A percentile compares a stretch with the other conserved stretches of the same genome.
Evolutionary conservation across 2,797 vertebrate species (phyloP).

Genomic region (Lates japonicus): DNA sequence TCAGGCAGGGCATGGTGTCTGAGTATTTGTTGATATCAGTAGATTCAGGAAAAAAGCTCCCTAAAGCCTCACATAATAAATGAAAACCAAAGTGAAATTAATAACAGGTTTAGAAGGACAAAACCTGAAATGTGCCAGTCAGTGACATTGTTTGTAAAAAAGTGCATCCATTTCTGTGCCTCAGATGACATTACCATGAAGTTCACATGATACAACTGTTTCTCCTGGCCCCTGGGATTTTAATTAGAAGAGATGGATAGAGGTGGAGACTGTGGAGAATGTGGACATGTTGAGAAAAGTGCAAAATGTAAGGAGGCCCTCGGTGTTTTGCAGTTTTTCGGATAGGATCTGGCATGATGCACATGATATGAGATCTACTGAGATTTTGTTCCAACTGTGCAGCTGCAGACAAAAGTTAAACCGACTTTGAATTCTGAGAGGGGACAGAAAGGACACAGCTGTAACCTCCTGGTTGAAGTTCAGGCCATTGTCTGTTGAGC

Average conservation of each 20-base stretch:
- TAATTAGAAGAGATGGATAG: neutral
- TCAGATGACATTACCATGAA: neutral
- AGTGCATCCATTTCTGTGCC: neutral
- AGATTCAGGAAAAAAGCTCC: neutral
- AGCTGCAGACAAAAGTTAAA: constrained; percentile 1
- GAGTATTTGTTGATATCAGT: neutral
- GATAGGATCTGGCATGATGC: neutral
- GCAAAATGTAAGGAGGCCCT: neutral
- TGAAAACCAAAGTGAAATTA: neutral
- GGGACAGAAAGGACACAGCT: constrained; percentile 60
- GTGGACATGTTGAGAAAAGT: neutral
- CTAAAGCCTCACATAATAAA: neutral
- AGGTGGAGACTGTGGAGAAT: neutral
- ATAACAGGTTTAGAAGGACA: neutral
- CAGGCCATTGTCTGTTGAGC: constrained; percentile 54
- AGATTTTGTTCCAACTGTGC: constrained; percentile 2
- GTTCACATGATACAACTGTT: neutral
- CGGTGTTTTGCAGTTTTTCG: neutral
- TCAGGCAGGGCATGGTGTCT: no score
- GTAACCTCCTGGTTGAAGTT: constrained; percentile 39
- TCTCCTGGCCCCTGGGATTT: neutral
- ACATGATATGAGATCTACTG: neutral
- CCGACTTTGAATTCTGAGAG: constrained; percentile 37
- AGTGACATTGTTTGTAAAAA: neutral
- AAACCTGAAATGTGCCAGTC: neutral